phyloP scores from a whole-genome alignment of 2,888 invertebrate genomes.

The Petrolisthes cinctipes region DNA sequence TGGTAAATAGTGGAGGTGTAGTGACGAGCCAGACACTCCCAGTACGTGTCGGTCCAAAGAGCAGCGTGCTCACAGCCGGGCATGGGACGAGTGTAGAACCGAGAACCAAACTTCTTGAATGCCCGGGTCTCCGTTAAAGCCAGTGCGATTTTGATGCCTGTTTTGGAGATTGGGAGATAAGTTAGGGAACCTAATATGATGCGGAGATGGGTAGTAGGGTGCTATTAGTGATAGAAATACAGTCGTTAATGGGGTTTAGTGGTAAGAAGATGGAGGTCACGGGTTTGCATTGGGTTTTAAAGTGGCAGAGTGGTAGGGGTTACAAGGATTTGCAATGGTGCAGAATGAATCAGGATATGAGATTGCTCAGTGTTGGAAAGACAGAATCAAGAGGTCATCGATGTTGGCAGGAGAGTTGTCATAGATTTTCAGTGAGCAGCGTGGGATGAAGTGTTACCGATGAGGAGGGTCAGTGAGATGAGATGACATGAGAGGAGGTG shows the following conservation, averaged over 20 bases:
- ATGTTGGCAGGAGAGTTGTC: too few species aligned
- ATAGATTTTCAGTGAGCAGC: too few species aligned
- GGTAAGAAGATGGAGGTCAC: neutral
- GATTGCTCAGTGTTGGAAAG: neutral
- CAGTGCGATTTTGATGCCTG: slow-evolving; percentile 83
- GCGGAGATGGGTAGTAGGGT: neutral
- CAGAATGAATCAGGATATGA: neutral
- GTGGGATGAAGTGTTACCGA: neutral
- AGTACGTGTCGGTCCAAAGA: slow-evolving; percentile 78
- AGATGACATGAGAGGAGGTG: neutral
- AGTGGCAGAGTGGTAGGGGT: neutral
- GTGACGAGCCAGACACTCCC: slow-evolving; percentile 78
- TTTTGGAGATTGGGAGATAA: slow-evolving; percentile 66
- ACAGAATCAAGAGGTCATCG: neutral
- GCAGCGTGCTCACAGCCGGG: slow-evolving; percentile 87
- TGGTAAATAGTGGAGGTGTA: slow-evolving; percentile 78
- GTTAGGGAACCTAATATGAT: slow-evolving; percentile 60
- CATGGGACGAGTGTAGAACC: slow-evolving; percentile 78
- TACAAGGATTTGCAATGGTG: neutral
- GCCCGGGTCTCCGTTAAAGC: slow-evolving; percentile 84
- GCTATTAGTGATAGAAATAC: neutral
- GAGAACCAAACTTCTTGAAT: slow-evolving; percentile 78
- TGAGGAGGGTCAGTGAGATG: neutral
- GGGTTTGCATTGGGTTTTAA: neutral
- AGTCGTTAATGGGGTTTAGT: neutral